Conservation (phyloP, 2,888 invertebrate genomes). For the Corythucha ciliata region DNA sequence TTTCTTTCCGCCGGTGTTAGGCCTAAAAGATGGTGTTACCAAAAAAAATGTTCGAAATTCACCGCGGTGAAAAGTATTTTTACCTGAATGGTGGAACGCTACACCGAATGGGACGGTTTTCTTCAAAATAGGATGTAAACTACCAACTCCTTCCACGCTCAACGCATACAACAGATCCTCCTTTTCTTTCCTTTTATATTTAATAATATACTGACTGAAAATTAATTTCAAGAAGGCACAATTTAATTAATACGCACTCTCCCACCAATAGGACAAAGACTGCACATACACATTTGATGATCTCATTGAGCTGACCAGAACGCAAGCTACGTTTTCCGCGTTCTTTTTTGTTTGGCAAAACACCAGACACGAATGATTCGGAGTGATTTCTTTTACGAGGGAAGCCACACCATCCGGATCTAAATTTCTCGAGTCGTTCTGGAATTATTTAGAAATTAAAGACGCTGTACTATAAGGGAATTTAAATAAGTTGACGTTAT, state of each 20-base stretch:
- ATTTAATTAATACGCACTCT: too few species aligned
- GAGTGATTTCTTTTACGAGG: constrained; percentile 71
- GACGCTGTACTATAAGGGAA: too few species aligned
- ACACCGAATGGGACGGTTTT: constrained; percentile 68
- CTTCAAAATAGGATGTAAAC: constrained; percentile 55
- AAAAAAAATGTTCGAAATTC: too few species aligned
- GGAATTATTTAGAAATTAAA: constrained; percentile 6
- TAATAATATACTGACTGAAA: too few species aligned
- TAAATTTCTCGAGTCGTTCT: constrained; percentile 14
- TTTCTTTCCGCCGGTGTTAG: constrained; percentile 77
- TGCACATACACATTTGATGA: background rate
- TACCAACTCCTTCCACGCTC: constrained; percentile 54
- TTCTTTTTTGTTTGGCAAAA: constrained; percentile 91
- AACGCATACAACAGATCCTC: constrained; percentile 52
- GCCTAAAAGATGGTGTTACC: too few species aligned
- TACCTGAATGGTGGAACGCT: constrained; percentile 88
- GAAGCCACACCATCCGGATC: constrained; percentile 77
- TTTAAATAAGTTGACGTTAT: too few species aligned
- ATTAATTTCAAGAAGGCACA: too few species aligned
- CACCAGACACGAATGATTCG: constrained; percentile 68
- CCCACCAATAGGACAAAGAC: too few species aligned
- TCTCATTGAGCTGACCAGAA: constrained; percentile 57
- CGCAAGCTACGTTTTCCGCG: constrained; percentile 78
- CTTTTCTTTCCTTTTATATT: constrained; percentile 52
- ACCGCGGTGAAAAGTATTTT: too few species aligned